Percentiles rank a stretch among this genome's conserved stretches.
Evolutionary conservation across 2,888 invertebrate genomes (phyloP).

Genomic region (Agrochola lychnidis): DNA sequence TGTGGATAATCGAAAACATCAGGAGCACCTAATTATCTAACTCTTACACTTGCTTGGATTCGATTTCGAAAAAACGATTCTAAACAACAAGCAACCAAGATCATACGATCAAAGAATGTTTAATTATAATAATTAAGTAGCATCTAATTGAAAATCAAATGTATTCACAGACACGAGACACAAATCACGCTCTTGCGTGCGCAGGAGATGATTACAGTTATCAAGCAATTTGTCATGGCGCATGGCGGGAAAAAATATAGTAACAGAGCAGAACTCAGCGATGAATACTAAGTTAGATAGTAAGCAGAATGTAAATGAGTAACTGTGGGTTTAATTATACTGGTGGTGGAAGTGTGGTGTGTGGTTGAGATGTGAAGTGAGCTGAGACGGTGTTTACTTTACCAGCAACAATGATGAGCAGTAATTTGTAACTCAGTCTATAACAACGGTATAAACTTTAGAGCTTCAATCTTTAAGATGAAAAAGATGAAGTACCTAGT

Average conservation of each 20-base stretch:
- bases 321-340: constrained; percentile 7
- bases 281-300: constrained; percentile 38
- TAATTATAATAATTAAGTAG: constrained; percentile 50
- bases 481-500: too few relatives aligned
- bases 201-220: constrained; percentile 35
- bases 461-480: too few relatives aligned
- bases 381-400: not conserved
- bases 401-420: not conserved
- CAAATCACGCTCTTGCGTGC: constrained; percentile 48
- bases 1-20: not conserved
- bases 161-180: constrained; percentile 33
- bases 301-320: constrained; percentile 36
- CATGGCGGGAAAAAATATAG: constrained; percentile 24
- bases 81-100: constrained; percentile 1
- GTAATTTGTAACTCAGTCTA: not conserved
- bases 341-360: too few relatives aligned
- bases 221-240: constrained; percentile 47
- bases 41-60: not conserved
- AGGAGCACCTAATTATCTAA: not conserved
- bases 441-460: not conserved
- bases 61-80: constrained; percentile 15
- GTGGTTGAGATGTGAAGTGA: not conserved
- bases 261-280: constrained; percentile 43
- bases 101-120: constrained; percentile 37
- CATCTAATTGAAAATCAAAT: constrained; percentile 55